phyloP scores from a whole-genome alignment of 2,113 vertebrate species.

The Montifringilla adamsi region DNA sequence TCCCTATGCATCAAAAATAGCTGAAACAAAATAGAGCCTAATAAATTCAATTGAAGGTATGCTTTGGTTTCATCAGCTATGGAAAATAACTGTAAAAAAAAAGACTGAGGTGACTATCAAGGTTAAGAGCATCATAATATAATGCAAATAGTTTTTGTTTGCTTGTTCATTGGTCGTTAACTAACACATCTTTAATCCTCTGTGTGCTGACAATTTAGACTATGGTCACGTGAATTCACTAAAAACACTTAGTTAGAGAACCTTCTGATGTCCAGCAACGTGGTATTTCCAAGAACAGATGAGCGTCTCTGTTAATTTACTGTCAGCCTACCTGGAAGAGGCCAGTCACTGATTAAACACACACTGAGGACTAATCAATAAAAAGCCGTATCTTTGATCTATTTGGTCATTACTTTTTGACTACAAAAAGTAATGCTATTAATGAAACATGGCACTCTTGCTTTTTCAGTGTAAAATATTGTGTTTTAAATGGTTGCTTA shows the following conservation, averaged over 20 bases:
- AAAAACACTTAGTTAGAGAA: not conserved
- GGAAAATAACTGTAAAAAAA: not conserved
- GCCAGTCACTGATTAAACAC: not conserved
- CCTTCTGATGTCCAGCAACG: not conserved
- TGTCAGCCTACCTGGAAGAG: not conserved
- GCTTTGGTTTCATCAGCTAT: not conserved
- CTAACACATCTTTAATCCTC: not conserved
- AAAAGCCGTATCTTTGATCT: slow-evolving; percentile 13
- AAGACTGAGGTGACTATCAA: not conserved
- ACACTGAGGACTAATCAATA: not conserved
- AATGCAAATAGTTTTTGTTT: not conserved
- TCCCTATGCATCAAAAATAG: not conserved
- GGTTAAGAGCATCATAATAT: not conserved
- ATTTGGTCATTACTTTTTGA: not conserved
- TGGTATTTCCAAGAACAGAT: slow-evolving; percentile 24
- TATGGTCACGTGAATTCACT: not conserved
- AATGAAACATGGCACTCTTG: not conserved
- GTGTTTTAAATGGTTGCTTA: not conserved
- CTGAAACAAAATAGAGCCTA: not conserved
- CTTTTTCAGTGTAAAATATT: not conserved
- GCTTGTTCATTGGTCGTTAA: not conserved
- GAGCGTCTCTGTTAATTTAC: not conserved
- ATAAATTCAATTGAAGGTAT: not conserved
- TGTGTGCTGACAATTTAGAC: not conserved
- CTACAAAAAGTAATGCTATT: not conserved